Percentiles rank a stretch among this genome's conserved stretches.
Evolutionary conservation across 1,140 invertebrate species (phyloP).

Genomic region (Archivesica marissinica): DNA sequence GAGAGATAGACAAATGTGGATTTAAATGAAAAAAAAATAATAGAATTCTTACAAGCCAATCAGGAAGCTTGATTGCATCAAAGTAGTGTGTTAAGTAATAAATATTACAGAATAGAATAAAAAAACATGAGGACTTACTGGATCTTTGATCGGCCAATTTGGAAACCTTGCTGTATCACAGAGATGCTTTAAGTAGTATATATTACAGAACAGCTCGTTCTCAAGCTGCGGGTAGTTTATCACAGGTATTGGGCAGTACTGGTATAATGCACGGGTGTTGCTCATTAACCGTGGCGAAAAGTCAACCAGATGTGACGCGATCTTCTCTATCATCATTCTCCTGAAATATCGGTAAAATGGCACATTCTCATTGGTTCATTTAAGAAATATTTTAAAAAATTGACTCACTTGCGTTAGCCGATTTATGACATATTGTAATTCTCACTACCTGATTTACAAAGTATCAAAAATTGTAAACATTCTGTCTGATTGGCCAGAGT

Average conservation of each 20-base stretch:
- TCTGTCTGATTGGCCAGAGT: no score
- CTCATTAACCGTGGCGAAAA: constrained; percentile 96
- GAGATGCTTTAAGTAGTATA: constrained; percentile 98
- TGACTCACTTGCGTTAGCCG: no score
- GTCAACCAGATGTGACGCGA: constrained; percentile 98
- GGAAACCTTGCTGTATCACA: constrained; percentile 96
- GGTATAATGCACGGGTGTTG: constrained; percentile 97
- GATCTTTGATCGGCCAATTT: constrained; percentile 98
- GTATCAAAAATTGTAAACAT: no score
- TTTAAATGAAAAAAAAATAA: no score
- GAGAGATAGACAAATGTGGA: no score
- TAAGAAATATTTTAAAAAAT: neutral
- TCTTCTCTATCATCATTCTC: constrained; percentile 97
- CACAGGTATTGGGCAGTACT: constrained; percentile 98
- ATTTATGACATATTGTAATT: no score
- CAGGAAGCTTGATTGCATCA: no score
- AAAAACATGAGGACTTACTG: constrained; percentile 89
- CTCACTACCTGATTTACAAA: no score
- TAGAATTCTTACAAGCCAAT: no score
- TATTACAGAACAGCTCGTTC: constrained; percentile 99
- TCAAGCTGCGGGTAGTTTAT: constrained; percentile 98
- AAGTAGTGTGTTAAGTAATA: no score
- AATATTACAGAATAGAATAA: no score
- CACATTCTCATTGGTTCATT: neutral
- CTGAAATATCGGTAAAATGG: constrained; percentile 83